Evolutionary conservation across 2,797 vertebrate genomes (phyloP).

Genomic region (Champsocephalus gunnari): DNA sequence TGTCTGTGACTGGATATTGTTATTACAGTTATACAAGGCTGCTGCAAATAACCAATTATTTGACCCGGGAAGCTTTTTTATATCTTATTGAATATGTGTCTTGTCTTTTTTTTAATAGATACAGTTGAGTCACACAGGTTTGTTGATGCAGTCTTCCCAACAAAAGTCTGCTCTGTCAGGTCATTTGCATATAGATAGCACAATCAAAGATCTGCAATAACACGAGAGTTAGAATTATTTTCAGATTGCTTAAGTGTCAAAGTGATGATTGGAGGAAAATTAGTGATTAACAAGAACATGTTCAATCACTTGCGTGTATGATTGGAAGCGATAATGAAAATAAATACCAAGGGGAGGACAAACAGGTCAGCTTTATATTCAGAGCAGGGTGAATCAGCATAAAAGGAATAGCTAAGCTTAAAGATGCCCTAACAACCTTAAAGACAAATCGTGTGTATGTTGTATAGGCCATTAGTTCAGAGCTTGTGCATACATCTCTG

Average conservation of each 20-base stretch:
- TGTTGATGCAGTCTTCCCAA: constrained; percentile 19
- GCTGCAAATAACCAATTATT: not conserved
- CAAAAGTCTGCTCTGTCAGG: constrained; percentile 27
- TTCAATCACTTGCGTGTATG: constrained; percentile 50
- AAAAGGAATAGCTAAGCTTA: constrained; percentile 25
- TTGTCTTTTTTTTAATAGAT: constrained; percentile 16
- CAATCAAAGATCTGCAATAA: constrained; percentile 57
- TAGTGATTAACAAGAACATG: constrained; percentile 52
- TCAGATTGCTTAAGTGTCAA: constrained; percentile 52
- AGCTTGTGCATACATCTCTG: constrained; percentile 53
- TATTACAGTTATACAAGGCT: no score
- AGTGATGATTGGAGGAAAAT: constrained; percentile 63
- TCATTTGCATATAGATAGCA: constrained; percentile 77
- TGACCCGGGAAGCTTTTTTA: constrained; percentile 26
- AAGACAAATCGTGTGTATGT: constrained; percentile 59
- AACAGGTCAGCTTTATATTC: constrained; percentile 52
- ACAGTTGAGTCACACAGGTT: constrained; percentile 13
- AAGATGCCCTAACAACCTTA: constrained; percentile 37
- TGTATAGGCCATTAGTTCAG: constrained; percentile 56
- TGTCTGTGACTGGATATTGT: no score
- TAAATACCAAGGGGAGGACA: constrained; percentile 38
- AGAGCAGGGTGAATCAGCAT: constrained; percentile 13
- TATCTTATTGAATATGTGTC: constrained; percentile 34
- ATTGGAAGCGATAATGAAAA: constrained; percentile 44
- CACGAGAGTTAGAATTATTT: constrained; percentile 34